Conservation (phyloP, 1,140 invertebrate species). For the Caenorhabditis elegans region WBcel235 BX284605.5:11451501-11452000, state of each 20-base stretch:
- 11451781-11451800: too few relatives aligned
- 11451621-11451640: too few relatives aligned
- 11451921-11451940: neutral
- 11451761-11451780: too few relatives aligned
- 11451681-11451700: too few relatives aligned
- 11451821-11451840: neutral
- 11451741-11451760: too few relatives aligned
- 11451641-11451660: too few relatives aligned
- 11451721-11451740: too few relatives aligned
- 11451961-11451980: neutral
- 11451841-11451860: neutral
- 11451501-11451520: conserved; percentile 18
- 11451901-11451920: conserved; percentile 17
- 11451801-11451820: too few relatives aligned
- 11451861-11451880: neutral
- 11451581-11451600: too few relatives aligned
- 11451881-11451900: neutral
- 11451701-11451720: too few relatives aligned
- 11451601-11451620: too few relatives aligned
- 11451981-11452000: neutral
- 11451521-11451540: neutral
- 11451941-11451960: neutral
- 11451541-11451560: neutral
- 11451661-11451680: too few relatives aligned
- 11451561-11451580: neutral